Conservation (phyloP, 2,113 vertebrate genomes). For the Falco punctatus region DNA sequence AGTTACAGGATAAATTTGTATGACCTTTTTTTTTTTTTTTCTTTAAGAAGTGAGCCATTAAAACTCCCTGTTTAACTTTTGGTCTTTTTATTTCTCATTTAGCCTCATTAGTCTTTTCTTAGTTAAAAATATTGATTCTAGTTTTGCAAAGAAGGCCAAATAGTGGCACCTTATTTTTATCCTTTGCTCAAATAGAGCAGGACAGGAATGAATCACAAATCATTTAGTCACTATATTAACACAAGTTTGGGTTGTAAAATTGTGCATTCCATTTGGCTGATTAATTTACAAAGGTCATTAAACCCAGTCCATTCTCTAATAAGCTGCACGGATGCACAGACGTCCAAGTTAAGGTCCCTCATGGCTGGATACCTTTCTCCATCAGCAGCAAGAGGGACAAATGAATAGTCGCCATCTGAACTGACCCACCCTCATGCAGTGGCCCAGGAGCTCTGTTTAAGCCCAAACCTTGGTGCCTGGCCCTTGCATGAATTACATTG, state of each 20-base stretch:
- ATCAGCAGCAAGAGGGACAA: background rate
- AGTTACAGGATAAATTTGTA: background rate
- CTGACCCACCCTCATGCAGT: background rate
- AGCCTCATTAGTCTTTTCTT: background rate
- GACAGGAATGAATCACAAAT: conserved; percentile 7
- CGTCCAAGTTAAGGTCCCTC: background rate
- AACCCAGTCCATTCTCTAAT: background rate
- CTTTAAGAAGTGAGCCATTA: background rate
- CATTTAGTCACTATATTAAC: background rate
- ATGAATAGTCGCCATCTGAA: background rate
- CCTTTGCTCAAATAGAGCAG: background rate
- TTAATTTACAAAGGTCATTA: background rate
- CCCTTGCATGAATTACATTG: background rate
- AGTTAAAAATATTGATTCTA: conserved; percentile 26
- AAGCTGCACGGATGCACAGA: background rate
- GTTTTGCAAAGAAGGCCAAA: conserved; percentile 5
- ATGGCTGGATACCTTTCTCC: background rate
- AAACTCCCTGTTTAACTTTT: background rate
- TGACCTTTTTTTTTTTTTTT: background rate
- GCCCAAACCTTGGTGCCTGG: background rate
- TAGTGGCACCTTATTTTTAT: background rate
- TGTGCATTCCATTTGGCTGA: background rate
- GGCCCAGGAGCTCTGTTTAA: background rate
- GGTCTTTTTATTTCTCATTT: background rate
- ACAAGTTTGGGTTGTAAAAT: background rate